phyloP scores from a whole-genome alignment of 1,140 invertebrate species.

The Drosophila tristis region DNA sequence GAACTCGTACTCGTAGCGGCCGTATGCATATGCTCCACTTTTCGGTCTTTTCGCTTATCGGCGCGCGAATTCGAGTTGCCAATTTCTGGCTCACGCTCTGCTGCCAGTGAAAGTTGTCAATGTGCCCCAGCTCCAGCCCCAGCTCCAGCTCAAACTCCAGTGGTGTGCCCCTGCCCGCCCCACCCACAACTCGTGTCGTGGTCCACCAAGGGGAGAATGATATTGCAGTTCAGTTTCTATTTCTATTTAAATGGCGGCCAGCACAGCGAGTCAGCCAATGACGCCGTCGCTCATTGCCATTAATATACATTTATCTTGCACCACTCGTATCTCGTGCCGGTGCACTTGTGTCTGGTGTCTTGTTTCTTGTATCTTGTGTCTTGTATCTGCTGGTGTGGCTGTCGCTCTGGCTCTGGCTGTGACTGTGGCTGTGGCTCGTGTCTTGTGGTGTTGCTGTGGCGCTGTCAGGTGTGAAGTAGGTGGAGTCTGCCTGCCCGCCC shows the following conservation, averaged over 20 bases:
- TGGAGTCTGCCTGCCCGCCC: conserved; percentile 25
- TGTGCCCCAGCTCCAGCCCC: neutral
- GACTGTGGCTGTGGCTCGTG: conserved; percentile 13
- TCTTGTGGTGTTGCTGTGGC: conserved; percentile 11
- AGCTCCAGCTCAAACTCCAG: neutral
- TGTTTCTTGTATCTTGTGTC: conserved; percentile 17
- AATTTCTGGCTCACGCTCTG: conserved; percentile 42
- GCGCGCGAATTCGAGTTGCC: conserved; percentile 26
- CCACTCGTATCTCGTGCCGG: conserved; percentile 23
- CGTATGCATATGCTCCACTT: conserved; percentile 20
- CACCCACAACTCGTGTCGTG: conserved; percentile 23
- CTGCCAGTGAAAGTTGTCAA: conserved; percentile 47
- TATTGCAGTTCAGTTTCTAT: conserved; percentile 41
- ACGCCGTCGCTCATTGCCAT: conserved; percentile 20
- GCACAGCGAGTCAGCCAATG: conserved; percentile 33
- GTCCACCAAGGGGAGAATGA: conserved; percentile 27
- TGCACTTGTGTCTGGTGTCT: conserved; percentile 25
- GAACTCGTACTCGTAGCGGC: neutral
- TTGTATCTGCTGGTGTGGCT: conserved; percentile 23
- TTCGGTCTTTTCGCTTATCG: conserved; percentile 13
- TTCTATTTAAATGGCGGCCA: conserved; percentile 38
- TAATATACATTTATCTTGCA: conserved; percentile 19
- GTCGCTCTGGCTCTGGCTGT: neutral
- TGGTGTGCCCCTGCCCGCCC: neutral
- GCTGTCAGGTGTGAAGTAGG: conserved; percentile 45